Conservation (phyloP, 2,797 vertebrate species). For the Champsocephalus gunnari region DNA sequence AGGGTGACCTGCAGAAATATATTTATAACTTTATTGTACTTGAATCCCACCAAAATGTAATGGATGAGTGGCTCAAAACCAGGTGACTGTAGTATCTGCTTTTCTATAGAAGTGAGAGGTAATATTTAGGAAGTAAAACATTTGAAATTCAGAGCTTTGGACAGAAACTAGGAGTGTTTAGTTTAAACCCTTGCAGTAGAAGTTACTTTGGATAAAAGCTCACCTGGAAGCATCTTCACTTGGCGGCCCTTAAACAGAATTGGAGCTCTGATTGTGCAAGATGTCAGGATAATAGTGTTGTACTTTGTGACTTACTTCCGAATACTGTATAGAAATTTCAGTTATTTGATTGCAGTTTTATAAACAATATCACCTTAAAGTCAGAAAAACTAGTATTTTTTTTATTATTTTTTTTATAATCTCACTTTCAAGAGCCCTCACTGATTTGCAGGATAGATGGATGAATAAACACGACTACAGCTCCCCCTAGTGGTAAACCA, state of each 20-base stretch:
- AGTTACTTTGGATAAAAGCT: background rate
- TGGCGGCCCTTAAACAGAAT: constrained; percentile 1
- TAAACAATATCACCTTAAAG: background rate
- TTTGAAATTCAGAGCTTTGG: background rate
- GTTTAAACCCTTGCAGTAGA: background rate
- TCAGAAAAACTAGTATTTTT: too few relatives aligned
- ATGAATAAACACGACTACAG: constrained; percentile 21
- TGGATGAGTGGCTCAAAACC: constrained; percentile 7
- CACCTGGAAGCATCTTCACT: background rate
- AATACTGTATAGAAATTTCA: background rate
- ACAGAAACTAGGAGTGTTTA: background rate
- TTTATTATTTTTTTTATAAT: background rate
- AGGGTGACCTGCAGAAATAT: too few relatives aligned
- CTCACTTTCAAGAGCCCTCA: background rate
- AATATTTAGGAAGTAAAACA: background rate
- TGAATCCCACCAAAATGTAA: background rate
- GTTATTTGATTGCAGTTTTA: too few relatives aligned
- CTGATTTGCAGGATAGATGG: background rate
- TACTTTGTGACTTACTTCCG: background rate
- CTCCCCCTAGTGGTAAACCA: constrained; percentile 53
- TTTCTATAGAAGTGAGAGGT: background rate
- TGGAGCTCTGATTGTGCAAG: background rate
- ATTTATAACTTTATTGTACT: background rate
- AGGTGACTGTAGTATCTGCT: background rate
- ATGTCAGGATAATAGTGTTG: background rate